phyloP scores from a whole-genome alignment of 2,888 invertebrate genomes.

The Pseudococcus jackbeardsleyi region DNA sequence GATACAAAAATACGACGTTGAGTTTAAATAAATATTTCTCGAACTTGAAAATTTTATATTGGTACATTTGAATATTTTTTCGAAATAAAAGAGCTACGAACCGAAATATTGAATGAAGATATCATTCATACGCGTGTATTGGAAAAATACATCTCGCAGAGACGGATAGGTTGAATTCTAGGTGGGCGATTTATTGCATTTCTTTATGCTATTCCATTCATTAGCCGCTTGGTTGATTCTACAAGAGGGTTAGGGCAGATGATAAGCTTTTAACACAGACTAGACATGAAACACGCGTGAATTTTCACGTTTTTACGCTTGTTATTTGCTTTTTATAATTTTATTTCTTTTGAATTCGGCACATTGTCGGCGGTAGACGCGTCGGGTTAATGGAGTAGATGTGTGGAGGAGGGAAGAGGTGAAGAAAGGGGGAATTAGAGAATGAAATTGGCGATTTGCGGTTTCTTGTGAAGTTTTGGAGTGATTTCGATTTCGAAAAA shows the following conservation, averaged over 20 bases:
- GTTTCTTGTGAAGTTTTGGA: background rate
- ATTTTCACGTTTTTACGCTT: conserved; percentile 54
- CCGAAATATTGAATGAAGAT: conserved; percentile 3
- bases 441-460: background rate
- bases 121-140: background rate
- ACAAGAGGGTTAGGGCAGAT: conserved; percentile 54
- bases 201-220: conserved; percentile 44
- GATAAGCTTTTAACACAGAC: conserved; percentile 31
- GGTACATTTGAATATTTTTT: background rate
- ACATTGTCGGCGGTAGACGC: background rate
- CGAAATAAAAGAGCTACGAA: background rate
- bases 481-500: background rate
- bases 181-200: conserved; percentile 51
- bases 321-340: conserved; percentile 46
- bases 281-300: conserved; percentile 52
- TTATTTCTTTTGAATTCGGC: conserved; percentile 41
- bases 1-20: background rate
- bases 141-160: background rate
- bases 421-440: background rate
- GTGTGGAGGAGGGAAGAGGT: background rate
- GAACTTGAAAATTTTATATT: background rate
- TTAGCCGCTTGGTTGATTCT: conserved; percentile 37
- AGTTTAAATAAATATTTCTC: background rate
- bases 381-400: background rate
- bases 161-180: conserved; percentile 1